Evolutionary conservation across 2,113 vertebrate species (phyloP).

Genomic region (Odontesthes bonariensis): DNA sequence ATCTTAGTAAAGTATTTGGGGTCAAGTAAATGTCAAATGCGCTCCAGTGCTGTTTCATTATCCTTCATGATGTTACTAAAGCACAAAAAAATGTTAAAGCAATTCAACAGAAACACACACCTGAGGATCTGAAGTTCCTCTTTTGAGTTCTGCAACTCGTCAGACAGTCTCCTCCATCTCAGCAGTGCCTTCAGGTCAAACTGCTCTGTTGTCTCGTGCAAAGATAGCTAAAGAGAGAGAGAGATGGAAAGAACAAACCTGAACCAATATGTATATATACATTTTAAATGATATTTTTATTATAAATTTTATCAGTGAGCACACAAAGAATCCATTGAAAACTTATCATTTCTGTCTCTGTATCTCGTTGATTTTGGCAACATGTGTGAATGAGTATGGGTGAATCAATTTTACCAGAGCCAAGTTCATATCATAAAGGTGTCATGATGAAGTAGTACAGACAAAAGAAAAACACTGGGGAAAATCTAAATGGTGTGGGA

Average conservation of each 20-base stretch:
- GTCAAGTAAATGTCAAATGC: background rate
- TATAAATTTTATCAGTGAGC: slow-evolving; percentile 2
- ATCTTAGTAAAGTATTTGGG: background rate
- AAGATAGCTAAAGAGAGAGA: slow-evolving; percentile 80
- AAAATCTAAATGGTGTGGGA: slow-evolving; percentile 50
- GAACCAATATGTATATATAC: background rate
- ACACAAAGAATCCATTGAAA: background rate
- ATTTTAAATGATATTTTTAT: too few species aligned
- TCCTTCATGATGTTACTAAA: background rate
- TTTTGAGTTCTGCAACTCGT: slow-evolving; percentile 91
- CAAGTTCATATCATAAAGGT: slow-evolving; percentile 31
- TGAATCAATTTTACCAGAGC: slow-evolving; percentile 6
- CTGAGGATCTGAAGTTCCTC: slow-evolving; percentile 93
- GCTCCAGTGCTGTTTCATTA: background rate
- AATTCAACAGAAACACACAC: slow-evolving; percentile 71
- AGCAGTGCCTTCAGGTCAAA: slow-evolving; percentile 89
- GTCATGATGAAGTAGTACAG: slow-evolving; percentile 33
- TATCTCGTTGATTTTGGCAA: slow-evolving; percentile 25
- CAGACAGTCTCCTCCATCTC: slow-evolving; percentile 89
- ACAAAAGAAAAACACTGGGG: slow-evolving; percentile 45
- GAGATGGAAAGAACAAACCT: slow-evolving; percentile 4
- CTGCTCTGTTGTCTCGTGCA: slow-evolving; percentile 80
- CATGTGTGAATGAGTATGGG: background rate
- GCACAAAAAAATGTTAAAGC: background rate
- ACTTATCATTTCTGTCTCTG: background rate